A percentile compares a stretch with the other conserved stretches of the same genome.
These are phyloP conservation scores for Machimus atricapillus DNA, from an alignment of 2,888 invertebrate genomes.

Conservation along the genomic window DNA sequence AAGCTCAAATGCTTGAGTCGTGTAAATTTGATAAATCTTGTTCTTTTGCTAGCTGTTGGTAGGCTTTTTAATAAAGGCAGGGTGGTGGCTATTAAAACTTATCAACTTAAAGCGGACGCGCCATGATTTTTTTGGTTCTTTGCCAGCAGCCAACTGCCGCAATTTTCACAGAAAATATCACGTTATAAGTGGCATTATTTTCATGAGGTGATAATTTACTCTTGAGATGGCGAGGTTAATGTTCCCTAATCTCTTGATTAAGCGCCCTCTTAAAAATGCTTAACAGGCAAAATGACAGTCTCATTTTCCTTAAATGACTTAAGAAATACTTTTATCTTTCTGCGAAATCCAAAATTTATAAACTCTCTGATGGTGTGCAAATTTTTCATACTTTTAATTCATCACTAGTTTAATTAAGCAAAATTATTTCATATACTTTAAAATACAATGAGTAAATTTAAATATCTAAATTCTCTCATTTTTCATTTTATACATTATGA, in stretches of 20 bases:
- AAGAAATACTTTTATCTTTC: neutral
- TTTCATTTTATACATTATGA: too few species aligned
- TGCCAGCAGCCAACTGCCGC: neutral
- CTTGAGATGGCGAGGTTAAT: neutral
- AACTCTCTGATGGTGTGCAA: neutral
- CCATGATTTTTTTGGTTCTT: neutral
- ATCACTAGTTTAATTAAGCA: neutral
- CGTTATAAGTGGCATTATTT: neutral
- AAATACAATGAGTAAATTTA: too few species aligned
- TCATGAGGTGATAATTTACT: neutral
- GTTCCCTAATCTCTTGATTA: neutral
- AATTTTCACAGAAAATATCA: neutral
- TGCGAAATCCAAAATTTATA: neutral
- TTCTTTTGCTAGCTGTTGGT: neutral
- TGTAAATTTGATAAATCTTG: neutral
- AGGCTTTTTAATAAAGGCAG: neutral
- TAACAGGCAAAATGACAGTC: neutral
- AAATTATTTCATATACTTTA: neutral
- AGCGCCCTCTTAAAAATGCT: neutral
- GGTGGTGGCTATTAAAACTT: neutral
- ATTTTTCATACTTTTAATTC: neutral
- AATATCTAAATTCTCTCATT: too few species aligned
- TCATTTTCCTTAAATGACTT: neutral
- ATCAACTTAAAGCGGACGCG: neutral
- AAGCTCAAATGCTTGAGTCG: neutral